phyloP scores from a whole-genome alignment of 2,113 vertebrate species.

The Gallinago media region DNA sequence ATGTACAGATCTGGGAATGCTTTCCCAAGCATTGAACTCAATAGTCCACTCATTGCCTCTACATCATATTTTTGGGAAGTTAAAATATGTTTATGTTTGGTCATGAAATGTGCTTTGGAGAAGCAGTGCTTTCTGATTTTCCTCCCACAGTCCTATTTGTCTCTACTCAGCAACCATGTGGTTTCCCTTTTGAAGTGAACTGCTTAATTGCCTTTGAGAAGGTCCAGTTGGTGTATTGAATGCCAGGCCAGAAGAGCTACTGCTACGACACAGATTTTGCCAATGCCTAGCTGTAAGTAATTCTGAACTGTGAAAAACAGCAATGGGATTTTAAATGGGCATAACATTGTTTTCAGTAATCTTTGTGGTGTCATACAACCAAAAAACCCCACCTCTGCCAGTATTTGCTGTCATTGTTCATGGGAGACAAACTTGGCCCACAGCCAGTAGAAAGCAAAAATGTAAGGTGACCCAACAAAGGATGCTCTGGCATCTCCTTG shows the following conservation, averaged over 20 bases:
- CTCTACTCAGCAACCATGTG: slow-evolving; percentile 9
- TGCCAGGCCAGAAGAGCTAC: background rate
- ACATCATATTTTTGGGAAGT: background rate
- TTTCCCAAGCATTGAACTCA: background rate
- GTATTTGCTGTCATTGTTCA: background rate
- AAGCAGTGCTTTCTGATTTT: slow-evolving; percentile 31
- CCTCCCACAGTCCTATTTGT: background rate
- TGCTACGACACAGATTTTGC: background rate
- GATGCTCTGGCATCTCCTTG: background rate
- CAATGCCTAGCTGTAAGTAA: background rate
- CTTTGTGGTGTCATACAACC: background rate
- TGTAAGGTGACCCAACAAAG: background rate
- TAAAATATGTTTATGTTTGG: background rate
- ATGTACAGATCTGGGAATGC: background rate
- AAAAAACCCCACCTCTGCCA: background rate
- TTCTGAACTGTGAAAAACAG: background rate
- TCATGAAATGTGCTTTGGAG: background rate
- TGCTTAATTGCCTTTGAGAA: slow-evolving; percentile 11
- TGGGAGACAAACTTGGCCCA: background rate
- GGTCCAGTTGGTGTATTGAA: background rate
- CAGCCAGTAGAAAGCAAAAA: background rate
- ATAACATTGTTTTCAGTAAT: background rate
- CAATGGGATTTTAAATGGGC: background rate
- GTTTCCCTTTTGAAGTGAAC: background rate
- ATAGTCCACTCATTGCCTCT: background rate